Percentiles rank a stretch among this genome's conserved stretches.
phyloP scores from a whole-genome alignment of 2,113 vertebrate species.

The Ciconia stormi region DNA sequence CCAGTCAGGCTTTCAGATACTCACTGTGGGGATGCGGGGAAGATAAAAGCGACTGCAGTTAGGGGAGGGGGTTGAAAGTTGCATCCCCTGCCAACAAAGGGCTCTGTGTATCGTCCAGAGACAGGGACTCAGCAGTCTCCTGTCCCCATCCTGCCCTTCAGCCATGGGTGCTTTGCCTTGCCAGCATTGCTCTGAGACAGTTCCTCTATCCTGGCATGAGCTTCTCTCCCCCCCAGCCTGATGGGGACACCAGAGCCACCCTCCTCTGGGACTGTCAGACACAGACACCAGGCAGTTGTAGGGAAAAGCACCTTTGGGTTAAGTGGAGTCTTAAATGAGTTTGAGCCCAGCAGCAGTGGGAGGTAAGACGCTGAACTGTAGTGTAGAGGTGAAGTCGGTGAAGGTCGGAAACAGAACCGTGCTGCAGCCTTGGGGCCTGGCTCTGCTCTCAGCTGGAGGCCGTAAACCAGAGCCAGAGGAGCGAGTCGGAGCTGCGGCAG shows the following conservation, averaged over 20 bases:
- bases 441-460: background rate
- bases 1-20: background rate
- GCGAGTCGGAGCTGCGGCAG: fast-evolving
- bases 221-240: background rate
- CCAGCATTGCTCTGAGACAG: fast-evolving
- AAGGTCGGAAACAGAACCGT: background rate
- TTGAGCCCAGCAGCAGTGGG: background rate
- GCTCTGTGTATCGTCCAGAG: background rate
- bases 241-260: background rate
- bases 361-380: background rate
- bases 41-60: background rate
- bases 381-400: background rate
- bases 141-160: background rate
- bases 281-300: background rate
- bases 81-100: background rate
- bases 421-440: background rate
- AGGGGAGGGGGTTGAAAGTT: background rate
- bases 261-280: background rate
- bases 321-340: background rate
- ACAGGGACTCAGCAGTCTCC: background rate
- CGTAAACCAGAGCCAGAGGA: background rate
- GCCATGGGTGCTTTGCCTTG: background rate
- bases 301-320: background rate
- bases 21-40: background rate
- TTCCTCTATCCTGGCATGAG: background rate